Conservation (phyloP, 2,797 vertebrate species). For the Alectoris magna region DNA sequence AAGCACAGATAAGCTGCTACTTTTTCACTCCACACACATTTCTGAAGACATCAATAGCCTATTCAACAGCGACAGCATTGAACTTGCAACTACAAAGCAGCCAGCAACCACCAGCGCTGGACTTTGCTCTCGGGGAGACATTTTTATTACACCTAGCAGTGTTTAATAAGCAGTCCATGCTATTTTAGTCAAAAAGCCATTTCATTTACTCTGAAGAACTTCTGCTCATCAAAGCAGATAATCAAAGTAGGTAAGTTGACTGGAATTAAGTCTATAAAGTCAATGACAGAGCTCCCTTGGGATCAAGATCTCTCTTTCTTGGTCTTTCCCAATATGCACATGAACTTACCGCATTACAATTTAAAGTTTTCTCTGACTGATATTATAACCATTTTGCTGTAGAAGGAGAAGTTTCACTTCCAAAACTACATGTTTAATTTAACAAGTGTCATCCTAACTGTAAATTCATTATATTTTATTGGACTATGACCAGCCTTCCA, state of each 20-base stretch:
- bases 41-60: not conserved
- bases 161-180: not conserved
- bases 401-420: not conserved
- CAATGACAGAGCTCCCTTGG: not conserved
- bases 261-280: not conserved
- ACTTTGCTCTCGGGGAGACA: not conserved
- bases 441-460: not conserved
- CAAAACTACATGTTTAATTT: not conserved
- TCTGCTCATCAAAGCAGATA: not conserved
- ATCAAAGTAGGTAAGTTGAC: not conserved
- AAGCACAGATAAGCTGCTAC: not conserved
- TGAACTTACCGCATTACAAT: not conserved
- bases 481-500: not conserved
- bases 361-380: not conserved
- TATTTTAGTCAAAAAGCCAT: not conserved
- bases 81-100: not conserved
- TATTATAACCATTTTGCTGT: not conserved
- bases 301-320: not conserved
- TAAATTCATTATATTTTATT: not conserved
- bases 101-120: not conserved
- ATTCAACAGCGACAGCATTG: fast-evolving
- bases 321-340: not conserved
- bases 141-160: not conserved
- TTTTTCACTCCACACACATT: not conserved
- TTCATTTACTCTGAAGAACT: not conserved